Conservation (phyloP, 2,113 vertebrate genomes). For the Egretta garzetta region DNA sequence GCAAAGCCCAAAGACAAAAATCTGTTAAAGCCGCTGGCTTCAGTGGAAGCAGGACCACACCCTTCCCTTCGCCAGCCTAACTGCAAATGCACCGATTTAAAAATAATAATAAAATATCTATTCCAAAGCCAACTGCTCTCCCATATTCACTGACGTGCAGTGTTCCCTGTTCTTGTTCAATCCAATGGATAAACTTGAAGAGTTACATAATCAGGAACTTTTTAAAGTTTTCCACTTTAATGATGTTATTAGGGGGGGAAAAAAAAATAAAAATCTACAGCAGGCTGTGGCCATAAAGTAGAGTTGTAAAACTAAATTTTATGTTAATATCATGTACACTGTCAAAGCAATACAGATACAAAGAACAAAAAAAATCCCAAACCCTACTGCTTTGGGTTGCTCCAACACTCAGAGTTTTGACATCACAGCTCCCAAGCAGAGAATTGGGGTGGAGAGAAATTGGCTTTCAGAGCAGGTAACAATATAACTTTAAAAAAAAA, state of each 20-base stretch:
- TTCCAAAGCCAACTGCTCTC: neutral
- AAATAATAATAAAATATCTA: neutral
- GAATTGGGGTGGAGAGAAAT: neutral
- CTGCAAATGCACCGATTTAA: neutral
- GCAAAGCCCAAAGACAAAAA: neutral
- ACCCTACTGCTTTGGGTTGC: neutral
- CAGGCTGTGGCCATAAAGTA: neutral
- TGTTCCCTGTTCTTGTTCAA: neutral
- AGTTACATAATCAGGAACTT: neutral
- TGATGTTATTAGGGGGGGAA: accelerated
- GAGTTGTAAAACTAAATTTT: neutral
- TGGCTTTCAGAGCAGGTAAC: neutral
- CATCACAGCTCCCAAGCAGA: neutral
- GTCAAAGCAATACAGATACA: neutral
- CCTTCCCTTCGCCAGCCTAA: neutral
- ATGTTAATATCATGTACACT: neutral
- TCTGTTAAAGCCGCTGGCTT: neutral
- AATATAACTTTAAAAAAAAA: neutral
- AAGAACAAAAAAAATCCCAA: neutral
- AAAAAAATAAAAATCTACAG: neutral
- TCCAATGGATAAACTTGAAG: accelerated
- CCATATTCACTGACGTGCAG: too few relatives aligned
- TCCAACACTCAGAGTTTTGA: neutral
- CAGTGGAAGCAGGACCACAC: neutral
- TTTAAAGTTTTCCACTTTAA: neutral